phyloP scores from a whole-genome alignment of 2,113 vertebrate species.

The Phalacrocorax brasilianus region DNA sequence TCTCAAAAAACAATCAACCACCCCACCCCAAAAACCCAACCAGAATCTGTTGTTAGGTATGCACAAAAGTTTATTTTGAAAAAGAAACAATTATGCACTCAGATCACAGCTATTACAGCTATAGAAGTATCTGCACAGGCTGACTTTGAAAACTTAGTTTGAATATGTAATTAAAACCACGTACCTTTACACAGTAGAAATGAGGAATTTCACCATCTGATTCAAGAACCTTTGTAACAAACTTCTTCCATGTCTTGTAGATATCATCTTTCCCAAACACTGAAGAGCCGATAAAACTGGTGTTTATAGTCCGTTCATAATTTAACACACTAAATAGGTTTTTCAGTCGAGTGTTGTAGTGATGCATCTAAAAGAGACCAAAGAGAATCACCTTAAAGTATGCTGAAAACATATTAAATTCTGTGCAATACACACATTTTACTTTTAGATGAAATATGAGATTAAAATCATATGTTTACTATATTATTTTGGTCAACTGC shows the following conservation, averaged over 20 bases:
- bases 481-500: not conserved
- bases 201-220: slow-evolving; percentile 15
- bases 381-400: not conserved
- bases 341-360: slow-evolving; percentile 68
- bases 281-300: slow-evolving; percentile 81
- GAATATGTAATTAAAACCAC: slow-evolving; percentile 37
- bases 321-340: slow-evolving; percentile 83
- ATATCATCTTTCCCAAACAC: slow-evolving; percentile 87
- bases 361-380: slow-evolving; percentile 49
- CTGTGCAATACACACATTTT: not conserved
- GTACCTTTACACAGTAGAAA: slow-evolving; percentile 92
- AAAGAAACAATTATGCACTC: not conserved
- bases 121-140: not conserved
- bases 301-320: slow-evolving; percentile 74
- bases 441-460: not conserved
- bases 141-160: not conserved
- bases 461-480: not conserved
- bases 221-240: slow-evolving; percentile 66
- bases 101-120: not conserved
- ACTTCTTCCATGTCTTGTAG: slow-evolving; percentile 75
- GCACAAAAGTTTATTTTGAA: not conserved
- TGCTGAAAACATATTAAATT: not conserved
- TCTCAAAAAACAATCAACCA: not conserved
- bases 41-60: not conserved
- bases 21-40: not conserved